A percentile compares a stretch with the other conserved stretches of the same genome.
phyloP scores from a whole-genome alignment of 2,888 invertebrate genomes.

The Rhingia campestris region DNA sequence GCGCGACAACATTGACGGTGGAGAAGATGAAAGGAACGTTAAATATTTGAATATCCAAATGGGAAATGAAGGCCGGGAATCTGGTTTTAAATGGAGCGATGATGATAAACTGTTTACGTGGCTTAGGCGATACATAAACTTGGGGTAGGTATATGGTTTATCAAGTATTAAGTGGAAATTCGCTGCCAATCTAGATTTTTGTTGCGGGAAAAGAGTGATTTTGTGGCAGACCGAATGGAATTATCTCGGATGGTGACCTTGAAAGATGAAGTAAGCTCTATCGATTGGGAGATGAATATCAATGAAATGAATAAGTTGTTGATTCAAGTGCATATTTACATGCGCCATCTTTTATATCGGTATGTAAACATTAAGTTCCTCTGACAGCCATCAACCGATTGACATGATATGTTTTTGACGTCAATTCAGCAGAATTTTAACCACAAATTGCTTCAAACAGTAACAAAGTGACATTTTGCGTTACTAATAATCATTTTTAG shows the following conservation, averaged over 20 bases:
- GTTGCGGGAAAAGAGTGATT: not conserved
- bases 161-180: conserved; percentile 39
- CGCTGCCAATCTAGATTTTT: conserved; percentile 10
- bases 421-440: too few relatives aligned
- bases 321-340: not conserved
- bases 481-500: too few relatives aligned
- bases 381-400: too few relatives aligned
- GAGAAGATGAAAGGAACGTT: conserved; percentile 31
- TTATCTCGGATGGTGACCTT: not conserved
- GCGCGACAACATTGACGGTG: conserved; percentile 21
- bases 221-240: not conserved
- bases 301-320: not conserved
- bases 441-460: too few relatives aligned
- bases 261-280: not conserved
- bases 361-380: too few relatives aligned
- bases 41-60: conserved; percentile 62
- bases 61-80: conserved; percentile 39
- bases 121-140: conserved; percentile 5
- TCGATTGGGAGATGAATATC: not conserved
- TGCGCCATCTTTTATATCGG: too few relatives aligned
- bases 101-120: conserved; percentile 49
- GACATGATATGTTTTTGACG: too few relatives aligned
- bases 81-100: conserved; percentile 51
- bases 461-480: too few relatives aligned
- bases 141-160: conserved; percentile 8